Percentiles rank a stretch among this genome's conserved stretches.
These are phyloP conservation scores for Ligdia adustata DNA, from an alignment of 2,888 invertebrate genomes.

Conservation along the genomic window DNA sequence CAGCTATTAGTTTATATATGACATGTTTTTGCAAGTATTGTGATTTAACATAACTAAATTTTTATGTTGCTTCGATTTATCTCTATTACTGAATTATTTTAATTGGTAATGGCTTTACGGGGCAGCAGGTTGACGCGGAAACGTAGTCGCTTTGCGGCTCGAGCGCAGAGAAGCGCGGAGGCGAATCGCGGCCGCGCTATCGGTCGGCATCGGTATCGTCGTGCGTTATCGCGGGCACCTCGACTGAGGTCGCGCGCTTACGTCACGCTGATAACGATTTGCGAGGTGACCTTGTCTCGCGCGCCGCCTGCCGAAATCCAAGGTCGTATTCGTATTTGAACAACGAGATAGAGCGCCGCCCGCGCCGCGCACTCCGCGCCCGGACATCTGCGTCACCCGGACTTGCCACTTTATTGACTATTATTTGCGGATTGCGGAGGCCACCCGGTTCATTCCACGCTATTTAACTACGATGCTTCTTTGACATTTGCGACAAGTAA, in stretches of 20 bases:
- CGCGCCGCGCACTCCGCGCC: slow-evolving; percentile 50
- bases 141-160: slow-evolving; percentile 36
- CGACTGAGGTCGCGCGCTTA: slow-evolving; percentile 78
- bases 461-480: slow-evolving; percentile 37
- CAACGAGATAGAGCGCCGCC: slow-evolving; percentile 67
- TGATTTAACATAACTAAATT: no score
- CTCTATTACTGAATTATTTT: not conserved
- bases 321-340: slow-evolving; percentile 79
- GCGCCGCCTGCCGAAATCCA: slow-evolving; percentile 80
- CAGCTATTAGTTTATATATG: no score
- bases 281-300: slow-evolving; percentile 82
- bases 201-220: slow-evolving; percentile 73
- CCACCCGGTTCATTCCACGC: slow-evolving; percentile 55
- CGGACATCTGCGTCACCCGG: slow-evolving; percentile 63
- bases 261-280: slow-evolving; percentile 83
- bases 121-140: slow-evolving; percentile 33
- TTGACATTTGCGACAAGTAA: slow-evolving; percentile 18
- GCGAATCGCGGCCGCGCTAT: slow-evolving; percentile 52
- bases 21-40: no score
- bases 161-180: slow-evolving; percentile 27
- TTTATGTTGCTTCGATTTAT: no score
- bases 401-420: slow-evolving; percentile 68
- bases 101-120: slow-evolving; percentile 4
- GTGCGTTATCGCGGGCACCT: slow-evolving; percentile 76
- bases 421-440: slow-evolving; percentile 68